These are phyloP conservation scores for Drosophila neotestacea DNA, from an alignment of 2,888 invertebrate species.

Conservation along the genomic window DNA sequence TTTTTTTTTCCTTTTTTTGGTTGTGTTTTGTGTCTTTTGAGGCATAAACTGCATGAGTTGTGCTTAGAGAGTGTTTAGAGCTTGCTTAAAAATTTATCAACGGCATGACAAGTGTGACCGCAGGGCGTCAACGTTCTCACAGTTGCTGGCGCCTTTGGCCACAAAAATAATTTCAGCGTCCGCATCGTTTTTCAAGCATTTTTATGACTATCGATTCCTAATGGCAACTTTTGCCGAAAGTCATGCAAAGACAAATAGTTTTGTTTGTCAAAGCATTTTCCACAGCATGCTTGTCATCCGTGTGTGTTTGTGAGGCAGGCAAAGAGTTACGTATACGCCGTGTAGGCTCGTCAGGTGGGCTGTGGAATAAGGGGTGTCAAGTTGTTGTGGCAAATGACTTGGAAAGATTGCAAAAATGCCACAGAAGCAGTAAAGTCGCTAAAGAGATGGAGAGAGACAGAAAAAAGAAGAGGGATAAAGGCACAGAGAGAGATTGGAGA, in stretches of 20 bases:
- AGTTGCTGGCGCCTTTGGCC: constrained; percentile 32
- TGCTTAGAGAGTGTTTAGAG: constrained; percentile 79
- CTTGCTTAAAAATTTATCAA: constrained; percentile 80
- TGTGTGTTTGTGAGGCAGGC: constrained; percentile 6
- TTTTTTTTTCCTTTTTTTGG: constrained; percentile 7
- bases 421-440: constrained; percentile 39
- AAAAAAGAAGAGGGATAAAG: background rate
- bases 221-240: constrained; percentile 59
- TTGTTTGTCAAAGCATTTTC: constrained; percentile 72
- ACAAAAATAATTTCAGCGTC: constrained; percentile 53
- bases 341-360: constrained; percentile 49
- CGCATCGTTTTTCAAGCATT: constrained; percentile 67
- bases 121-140: constrained; percentile 42
- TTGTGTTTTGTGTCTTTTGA: constrained; percentile 32
- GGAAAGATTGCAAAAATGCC: constrained; percentile 63
- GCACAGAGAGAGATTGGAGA: background rate
- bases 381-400: constrained; percentile 57
- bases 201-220: constrained; percentile 72
- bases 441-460: constrained; percentile 8
- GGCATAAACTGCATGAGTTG: constrained; percentile 73
- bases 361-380: constrained; percentile 32
- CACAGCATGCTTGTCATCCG: constrained; percentile 26
- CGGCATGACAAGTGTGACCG: constrained; percentile 74
- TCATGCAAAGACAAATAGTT: constrained; percentile 74
- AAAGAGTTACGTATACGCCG: constrained; percentile 53